These are phyloP conservation scores for Pterocles orientalis DNA, from an alignment of 2,113 vertebrate genomes.

Conservation along the genomic window DNA sequence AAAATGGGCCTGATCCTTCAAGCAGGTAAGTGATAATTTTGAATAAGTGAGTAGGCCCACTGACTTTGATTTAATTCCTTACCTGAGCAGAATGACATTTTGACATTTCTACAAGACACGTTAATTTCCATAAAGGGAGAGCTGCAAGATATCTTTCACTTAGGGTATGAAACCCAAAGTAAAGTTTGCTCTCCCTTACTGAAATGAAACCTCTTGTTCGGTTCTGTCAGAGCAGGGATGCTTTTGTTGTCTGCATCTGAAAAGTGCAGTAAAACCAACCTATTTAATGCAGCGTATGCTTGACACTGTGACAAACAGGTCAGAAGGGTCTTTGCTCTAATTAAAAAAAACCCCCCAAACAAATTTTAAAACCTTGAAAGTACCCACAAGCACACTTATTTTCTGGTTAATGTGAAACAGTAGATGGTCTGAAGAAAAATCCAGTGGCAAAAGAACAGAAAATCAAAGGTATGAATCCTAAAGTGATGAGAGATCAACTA, in stretches of 20 bases:
- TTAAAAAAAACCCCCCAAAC: not conserved
- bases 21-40: not conserved
- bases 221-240: not conserved
- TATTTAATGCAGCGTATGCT: accelerated
- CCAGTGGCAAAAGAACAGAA: not conserved
- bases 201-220: not conserved
- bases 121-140: not conserved
- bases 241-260: not conserved
- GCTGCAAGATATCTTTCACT: not conserved
- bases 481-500: not conserved
- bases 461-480: not conserved
- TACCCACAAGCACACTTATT: not conserved
- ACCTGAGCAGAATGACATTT: not conserved
- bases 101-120: not conserved
- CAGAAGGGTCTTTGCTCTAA: not conserved
- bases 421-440: not conserved
- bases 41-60: not conserved
- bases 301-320: not conserved
- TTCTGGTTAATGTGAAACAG: not conserved
- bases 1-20: not conserved
- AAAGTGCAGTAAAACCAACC: not conserved
- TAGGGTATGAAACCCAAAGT: not conserved
- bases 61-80: not conserved
- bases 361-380: not conserved
- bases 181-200: not conserved